A percentile compares a stretch with the other conserved stretches of the same genome.
These are phyloP conservation scores for Xestia rhomboidea DNA, from an alignment of 2,888 invertebrate species.

Conservation along the genomic window DNA sequence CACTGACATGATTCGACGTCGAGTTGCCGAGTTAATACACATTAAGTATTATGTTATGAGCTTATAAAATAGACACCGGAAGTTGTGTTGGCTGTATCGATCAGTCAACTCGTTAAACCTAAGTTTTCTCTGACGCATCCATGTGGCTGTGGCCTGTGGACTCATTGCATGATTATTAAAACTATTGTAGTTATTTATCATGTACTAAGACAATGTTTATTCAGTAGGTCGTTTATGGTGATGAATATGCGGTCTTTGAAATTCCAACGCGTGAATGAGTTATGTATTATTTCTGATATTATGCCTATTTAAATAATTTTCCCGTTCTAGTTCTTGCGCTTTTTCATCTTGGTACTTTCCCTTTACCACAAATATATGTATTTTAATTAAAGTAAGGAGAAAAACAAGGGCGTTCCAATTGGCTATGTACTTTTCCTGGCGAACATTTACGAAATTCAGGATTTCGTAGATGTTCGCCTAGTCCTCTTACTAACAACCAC, in stretches of 20 bases:
- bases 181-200: conserved; percentile 55
- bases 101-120: conserved; percentile 59
- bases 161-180: conserved; percentile 66
- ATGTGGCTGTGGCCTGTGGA: conserved; percentile 54
- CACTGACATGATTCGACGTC: conserved; percentile 69
- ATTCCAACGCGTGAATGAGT: conserved; percentile 24
- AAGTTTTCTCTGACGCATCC: conserved; percentile 65
- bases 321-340: background rate
- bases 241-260: conserved; percentile 31
- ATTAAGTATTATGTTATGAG: conserved; percentile 75
- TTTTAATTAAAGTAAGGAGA: conserved; percentile 12
- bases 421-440: too few relatives aligned
- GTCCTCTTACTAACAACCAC: background rate
- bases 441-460: background rate
- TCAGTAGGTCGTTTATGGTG: conserved; percentile 47
- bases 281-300: conserved; percentile 6
- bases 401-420: background rate
- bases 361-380: background rate
- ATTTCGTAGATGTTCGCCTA: background rate
- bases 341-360: background rate
- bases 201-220: conserved; percentile 44
- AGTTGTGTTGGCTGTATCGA: conserved; percentile 73
- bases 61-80: conserved; percentile 75
- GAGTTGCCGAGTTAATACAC: conserved; percentile 74
- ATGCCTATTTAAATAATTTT: conserved; percentile 20